Evolutionary conservation across 1,140 invertebrate genomes (phyloP).

Genomic region (Octopus bimaculoides): DNA sequence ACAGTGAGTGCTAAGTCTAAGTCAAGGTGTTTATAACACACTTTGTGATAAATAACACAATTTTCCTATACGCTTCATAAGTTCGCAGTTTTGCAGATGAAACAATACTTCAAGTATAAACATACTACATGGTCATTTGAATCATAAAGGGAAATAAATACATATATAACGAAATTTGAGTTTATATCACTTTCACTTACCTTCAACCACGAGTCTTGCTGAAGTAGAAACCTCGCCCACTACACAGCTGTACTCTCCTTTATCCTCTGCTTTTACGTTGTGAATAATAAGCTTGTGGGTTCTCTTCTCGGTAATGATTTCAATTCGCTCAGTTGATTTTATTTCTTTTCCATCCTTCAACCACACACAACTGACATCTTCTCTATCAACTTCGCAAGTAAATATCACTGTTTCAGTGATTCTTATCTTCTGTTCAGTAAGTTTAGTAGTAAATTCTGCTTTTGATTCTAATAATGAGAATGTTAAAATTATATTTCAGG

Average conservation of each 20-base stretch:
- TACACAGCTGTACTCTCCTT: constrained; percentile 63
- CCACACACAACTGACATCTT: constrained; percentile 43
- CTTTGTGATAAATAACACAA: no score
- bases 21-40: no score
- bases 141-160: no score
- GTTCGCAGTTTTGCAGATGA: no score
- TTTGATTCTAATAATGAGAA: constrained; percentile 30
- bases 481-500: no score
- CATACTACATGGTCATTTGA: no score
- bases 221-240: constrained; percentile 73
- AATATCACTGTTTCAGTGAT: constrained; percentile 34
- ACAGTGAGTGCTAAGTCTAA: no score
- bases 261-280: constrained; percentile 66
- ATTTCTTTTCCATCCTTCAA: constrained; percentile 43
- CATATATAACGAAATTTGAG: no score
- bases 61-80: no score
- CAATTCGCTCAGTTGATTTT: not conserved
- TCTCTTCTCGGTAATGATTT: constrained; percentile 44
- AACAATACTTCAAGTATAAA: no score
- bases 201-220: constrained; percentile 81
- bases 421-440: constrained; percentile 32
- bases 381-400: constrained; percentile 33
- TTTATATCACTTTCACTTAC: constrained; percentile 52
- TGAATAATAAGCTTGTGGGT: constrained; percentile 48
- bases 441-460: constrained; percentile 26